phyloP scores from a whole-genome alignment of 2,113 vertebrate species.

The Asarcornis scutulata region DNA sequence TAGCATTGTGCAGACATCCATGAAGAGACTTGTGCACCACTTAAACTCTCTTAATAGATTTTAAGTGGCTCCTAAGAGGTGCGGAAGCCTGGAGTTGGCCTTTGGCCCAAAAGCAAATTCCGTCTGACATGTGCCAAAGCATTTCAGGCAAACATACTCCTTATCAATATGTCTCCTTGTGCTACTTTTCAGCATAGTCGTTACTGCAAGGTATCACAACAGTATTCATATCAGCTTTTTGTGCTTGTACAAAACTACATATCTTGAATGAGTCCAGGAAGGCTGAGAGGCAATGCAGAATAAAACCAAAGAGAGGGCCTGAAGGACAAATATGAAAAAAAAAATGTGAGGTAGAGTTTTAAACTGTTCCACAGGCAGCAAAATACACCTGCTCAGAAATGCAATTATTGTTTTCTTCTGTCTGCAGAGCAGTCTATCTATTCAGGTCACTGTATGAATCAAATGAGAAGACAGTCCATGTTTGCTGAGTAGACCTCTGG shows the following conservation, averaged over 20 bases:
- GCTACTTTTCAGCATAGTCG: not conserved
- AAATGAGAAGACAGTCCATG: not conserved
- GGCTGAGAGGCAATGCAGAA: not conserved
- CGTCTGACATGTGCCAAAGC: not conserved
- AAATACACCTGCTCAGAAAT: constrained; percentile 17
- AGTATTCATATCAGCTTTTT: constrained; percentile 8
- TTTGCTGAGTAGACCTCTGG: not conserved
- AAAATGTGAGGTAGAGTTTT: not conserved
- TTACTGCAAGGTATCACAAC: not conserved
- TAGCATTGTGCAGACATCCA: not conserved
- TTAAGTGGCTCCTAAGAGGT: constrained; percentile 48
- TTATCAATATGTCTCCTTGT: constrained; percentile 22
- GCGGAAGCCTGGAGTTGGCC: not conserved
- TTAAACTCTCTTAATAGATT: constrained; percentile 37
- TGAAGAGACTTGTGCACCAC: not conserved
- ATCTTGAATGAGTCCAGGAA: not conserved
- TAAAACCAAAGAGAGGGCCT: not conserved
- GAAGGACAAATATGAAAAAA: not conserved
- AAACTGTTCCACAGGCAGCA: not conserved
- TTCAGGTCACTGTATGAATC: constrained; percentile 40
- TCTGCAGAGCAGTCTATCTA: not conserved
- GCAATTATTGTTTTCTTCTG: constrained; percentile 17
- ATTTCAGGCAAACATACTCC: not conserved
- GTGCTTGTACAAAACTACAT: not conserved
- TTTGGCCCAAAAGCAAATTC: constrained; percentile 26